Evolutionary conservation across 2,888 invertebrate genomes (phyloP), one percentile per base, ranked within the genome.

Genomic region (Dynastes hyllus): DNA sequence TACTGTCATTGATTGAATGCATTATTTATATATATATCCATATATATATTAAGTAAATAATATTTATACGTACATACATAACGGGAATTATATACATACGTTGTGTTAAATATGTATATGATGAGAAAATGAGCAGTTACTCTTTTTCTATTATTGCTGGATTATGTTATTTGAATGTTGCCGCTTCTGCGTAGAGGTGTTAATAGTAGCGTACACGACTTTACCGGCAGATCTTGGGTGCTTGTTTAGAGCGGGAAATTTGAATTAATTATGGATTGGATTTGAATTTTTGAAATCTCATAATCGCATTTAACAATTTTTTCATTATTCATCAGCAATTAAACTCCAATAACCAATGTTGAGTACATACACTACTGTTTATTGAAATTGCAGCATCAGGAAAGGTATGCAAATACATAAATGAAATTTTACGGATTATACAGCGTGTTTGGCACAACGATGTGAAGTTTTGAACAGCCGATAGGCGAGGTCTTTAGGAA

Each of bases 101-200:
- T 79, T 37, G 77, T 55, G 13, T n/a, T 6, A 3, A 11, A 55
- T 55, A 55, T 45, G 45, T 45, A 11, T 45, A 45, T 45, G 45
- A 11, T 45, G 9, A 45, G 11, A 11, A 45, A 45, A 45, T 37
- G 32, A 2, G 11, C 2, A 45, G 8, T 11, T 5, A 55, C 13
- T 58, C 55, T 16, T 55, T 55, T 6, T 55, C 16, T 55, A 55
- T 53, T 55, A 22, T 16, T 16, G 45, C 11, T 45, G 45, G 11
- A 45, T 8, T 45, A 22, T 63, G 53, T 84, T 82, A 83, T 85
- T 86, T 85, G 87, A 85, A 86, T 86, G 86, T 86, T 87, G 87
- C 86, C 86, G 86, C 86, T 86, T 86, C 75, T 78, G 66, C 78
- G 55, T 58, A 58, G 55, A 58, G 55, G 55, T 58, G 53, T 58